Evolutionary conservation across 2,797 vertebrate genomes (phyloP).

Genomic region (Cuculus canorus): DNA sequence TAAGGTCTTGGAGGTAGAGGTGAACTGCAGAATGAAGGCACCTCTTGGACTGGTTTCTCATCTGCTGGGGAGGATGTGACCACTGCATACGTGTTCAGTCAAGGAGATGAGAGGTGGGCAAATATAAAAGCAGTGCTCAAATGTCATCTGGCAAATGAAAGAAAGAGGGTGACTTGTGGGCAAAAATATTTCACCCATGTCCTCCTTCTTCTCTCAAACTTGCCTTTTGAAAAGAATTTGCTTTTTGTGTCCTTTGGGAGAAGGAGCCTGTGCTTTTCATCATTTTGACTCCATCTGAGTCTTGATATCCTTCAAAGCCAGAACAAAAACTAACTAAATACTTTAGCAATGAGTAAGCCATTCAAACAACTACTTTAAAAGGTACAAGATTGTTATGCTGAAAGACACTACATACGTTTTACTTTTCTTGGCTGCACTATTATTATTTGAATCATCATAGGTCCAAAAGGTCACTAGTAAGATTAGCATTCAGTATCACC

Average conservation of each 20-base stretch:
- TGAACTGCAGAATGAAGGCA: not conserved
- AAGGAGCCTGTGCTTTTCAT: not conserved
- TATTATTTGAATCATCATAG: not conserved
- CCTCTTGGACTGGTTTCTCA: not conserved
- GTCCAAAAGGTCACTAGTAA: not conserved
- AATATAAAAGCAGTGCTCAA: not conserved
- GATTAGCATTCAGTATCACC: not conserved
- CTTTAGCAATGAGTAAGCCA: not conserved
- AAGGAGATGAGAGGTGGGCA: not conserved
- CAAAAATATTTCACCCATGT: not conserved
- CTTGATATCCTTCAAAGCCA: not conserved
- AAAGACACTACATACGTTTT: not conserved
- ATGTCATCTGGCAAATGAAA: not conserved
- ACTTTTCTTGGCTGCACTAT: not conserved
- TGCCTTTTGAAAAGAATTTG: not conserved
- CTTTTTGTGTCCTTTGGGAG: not conserved
- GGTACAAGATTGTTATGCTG: not conserved
- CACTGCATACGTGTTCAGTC: rapidly evolving
- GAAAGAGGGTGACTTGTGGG: not conserved
- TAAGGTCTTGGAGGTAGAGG: not conserved
- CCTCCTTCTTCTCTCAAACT: not conserved
- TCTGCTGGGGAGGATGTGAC: not conserved
- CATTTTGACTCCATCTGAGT: not conserved
- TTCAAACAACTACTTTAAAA: not conserved
- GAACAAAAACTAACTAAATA: not conserved